Evolutionary conservation across 2,888 invertebrate genomes (phyloP).

Genomic region (Heliconius sara): DNA sequence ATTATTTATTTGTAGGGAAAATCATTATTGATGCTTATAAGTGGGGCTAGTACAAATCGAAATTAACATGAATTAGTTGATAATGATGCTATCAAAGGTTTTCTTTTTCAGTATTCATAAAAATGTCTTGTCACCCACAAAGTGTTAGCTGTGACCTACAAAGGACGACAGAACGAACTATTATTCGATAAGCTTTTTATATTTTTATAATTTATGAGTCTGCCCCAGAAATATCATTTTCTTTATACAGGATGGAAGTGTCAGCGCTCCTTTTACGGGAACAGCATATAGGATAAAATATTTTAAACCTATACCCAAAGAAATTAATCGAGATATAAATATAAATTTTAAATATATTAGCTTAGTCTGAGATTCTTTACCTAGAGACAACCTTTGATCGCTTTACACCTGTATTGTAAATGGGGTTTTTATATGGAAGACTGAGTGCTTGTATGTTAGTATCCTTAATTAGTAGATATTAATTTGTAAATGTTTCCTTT

Average conservation of each 20-base stretch:
- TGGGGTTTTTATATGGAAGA: too few relatives aligned
- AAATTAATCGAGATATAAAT: too few relatives aligned
- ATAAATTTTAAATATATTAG: too few relatives aligned
- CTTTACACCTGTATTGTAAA: too few relatives aligned
- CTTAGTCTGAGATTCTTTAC: too few relatives aligned
- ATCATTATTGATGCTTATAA: background rate
- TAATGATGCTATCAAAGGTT: background rate
- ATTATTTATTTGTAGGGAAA: background rate
- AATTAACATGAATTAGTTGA: background rate
- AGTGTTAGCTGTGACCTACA: background rate
- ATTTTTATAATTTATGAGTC: conserved; percentile 4
- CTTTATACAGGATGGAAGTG: background rate
- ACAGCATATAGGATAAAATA: too few relatives aligned
- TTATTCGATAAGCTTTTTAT: background rate
- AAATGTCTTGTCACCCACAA: conserved; percentile 1
- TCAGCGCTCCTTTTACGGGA: too few relatives aligned
- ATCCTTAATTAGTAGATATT: too few relatives aligned
- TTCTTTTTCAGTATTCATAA: conserved; percentile 12
- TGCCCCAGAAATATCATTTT: background rate
- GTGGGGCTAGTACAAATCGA: background rate
- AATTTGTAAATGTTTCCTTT: too few relatives aligned
- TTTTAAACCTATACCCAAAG: too few relatives aligned
- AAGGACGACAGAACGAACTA: background rate
- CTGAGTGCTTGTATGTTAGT: too few relatives aligned
- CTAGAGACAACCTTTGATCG: too few relatives aligned